A percentile compares a stretch with the other conserved stretches of the same genome.
phyloP scores from a whole-genome alignment of 2,888 invertebrate species.

The Pimpla rufipes region DNA sequence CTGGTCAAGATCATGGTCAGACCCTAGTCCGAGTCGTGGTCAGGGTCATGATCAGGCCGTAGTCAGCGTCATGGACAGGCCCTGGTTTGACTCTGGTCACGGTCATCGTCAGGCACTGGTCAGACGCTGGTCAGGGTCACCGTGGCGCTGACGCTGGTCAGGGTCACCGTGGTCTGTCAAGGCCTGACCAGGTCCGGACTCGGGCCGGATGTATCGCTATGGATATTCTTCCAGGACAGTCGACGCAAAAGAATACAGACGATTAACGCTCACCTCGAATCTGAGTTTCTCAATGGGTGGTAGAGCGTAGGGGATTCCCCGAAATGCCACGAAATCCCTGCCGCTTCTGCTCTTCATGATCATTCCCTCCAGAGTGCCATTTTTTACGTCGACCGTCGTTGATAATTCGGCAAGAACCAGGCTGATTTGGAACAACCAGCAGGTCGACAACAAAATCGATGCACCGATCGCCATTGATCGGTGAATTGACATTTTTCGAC shows the following conservation, averaged over 20 bases:
- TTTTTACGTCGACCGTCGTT: conserved; percentile 83
- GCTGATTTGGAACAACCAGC: conserved; percentile 43
- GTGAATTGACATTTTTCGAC: not conserved
- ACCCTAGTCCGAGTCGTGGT: no score
- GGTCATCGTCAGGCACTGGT: no score
- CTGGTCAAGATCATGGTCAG: no score
- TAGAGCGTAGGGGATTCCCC: conserved; percentile 89
- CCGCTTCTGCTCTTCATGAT: conserved; percentile 87
- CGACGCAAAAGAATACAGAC: not conserved
- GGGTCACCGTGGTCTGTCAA: no score
- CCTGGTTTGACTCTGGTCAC: no score
- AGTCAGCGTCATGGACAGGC: no score
- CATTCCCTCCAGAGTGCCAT: conserved; percentile 87
- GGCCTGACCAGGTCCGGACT: no score
- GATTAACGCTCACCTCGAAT: conserved; percentile 87
- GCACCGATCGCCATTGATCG: not conserved
- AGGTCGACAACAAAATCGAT: conserved; percentile 50
- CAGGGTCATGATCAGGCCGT: no score
- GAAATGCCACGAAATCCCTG: conserved; percentile 87
- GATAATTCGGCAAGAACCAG: conserved; percentile 49
- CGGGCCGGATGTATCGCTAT: no score
- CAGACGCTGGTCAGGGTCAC: no score
- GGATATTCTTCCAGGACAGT: not conserved
- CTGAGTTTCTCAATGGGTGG: conserved; percentile 88
- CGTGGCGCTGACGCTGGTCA: no score